These are phyloP conservation scores for Xiphophorus maculatus DNA, from an alignment of 2,113 vertebrate species.

Conservation along the genomic window DNA sequence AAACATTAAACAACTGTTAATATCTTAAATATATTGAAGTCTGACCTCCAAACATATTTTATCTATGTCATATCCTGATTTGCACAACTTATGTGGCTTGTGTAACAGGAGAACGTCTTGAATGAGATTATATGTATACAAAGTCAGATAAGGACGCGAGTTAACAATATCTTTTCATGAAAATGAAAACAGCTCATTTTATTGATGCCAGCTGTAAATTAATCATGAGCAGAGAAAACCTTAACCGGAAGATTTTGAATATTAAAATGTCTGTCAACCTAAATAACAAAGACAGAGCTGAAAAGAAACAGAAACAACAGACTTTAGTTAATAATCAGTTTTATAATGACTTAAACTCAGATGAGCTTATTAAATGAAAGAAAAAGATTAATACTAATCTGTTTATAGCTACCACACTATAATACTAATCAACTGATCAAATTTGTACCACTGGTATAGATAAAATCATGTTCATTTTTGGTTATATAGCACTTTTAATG, in stretches of 20 bases:
- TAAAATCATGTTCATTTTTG: too few species aligned
- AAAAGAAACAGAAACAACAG: slow-evolving; percentile 8
- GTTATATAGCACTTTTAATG: too few species aligned
- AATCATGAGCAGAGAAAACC: slow-evolving; percentile 17
- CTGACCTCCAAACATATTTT: slow-evolving; percentile 11
- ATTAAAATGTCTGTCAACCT: slow-evolving; percentile 14
- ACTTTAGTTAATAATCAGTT: slow-evolving; percentile 2
- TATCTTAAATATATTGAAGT: slow-evolving; percentile 3
- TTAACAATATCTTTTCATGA: slow-evolving; percentile 17
- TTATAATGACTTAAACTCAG: slow-evolving; percentile 3
- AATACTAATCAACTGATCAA: too few species aligned
- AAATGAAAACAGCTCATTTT: slow-evolving; percentile 8
- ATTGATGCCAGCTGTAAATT: slow-evolving; percentile 25
- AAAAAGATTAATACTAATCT: background rate
- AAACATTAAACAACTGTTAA: slow-evolving; percentile 15
- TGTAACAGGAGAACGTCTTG: slow-evolving; percentile 15
- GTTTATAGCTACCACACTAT: background rate
- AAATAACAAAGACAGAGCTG: slow-evolving; percentile 5
- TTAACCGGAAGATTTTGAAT: slow-evolving; percentile 8
- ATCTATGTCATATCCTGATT: background rate
- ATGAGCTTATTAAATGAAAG: background rate
- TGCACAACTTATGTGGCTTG: slow-evolving; percentile 10
- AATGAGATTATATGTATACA: background rate
- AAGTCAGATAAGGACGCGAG: slow-evolving; percentile 4
- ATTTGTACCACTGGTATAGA: too few species aligned